Evolutionary conservation across 2,888 invertebrate species (phyloP), one percentile per base, ranked within the genome.

Genomic region (Diarsia dahlii): DNA sequence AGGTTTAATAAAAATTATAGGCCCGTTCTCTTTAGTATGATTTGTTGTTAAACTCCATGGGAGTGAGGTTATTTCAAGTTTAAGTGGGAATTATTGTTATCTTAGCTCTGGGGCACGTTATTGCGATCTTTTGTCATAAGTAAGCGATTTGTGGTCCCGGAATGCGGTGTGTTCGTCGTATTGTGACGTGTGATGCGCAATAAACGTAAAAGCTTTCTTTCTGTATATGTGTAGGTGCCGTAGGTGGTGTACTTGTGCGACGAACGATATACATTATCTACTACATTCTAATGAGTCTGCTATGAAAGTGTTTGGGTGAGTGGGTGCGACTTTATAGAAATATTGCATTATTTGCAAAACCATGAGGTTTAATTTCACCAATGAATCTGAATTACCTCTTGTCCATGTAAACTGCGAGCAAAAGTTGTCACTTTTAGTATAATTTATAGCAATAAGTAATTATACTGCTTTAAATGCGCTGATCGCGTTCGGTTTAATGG

Each of bases 1-100:
- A 80, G 34, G 58, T 62, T 81, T 79, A 73, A 82, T 78, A 80
- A 82, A 81, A 86, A 82, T 79, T 78, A 81, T 63, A 74, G 67
- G 60, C 6, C 63, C 28, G 34, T 70, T 64, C 1, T 52, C 34
- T 45, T 82, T 66, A 71, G 71, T n/a, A 71, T 71, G 70, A 84
- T 84, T 85, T 74, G 73, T 84, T 81, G 34, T 72, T 39, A 63
- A 77, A 73, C n/a, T 71, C 71, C 74, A 66, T 20, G 52, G 60
- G 62, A 63, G 10, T 20, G 4, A 0, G 50, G 28, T 45, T 48
- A 58, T 23, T 18, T 69, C 15, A 6, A 64, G 46, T 73, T 62
- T 64, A 12, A 75, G 71, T 46, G 65, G 18, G 45, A 78, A 64
- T 78, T 71, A 78, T 62, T 75, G 75, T 75, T 79, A 82, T 71